Evolutionary conservation across 1,140 invertebrate genomes (phyloP).

Genomic region (Neelides sp.): DNA sequence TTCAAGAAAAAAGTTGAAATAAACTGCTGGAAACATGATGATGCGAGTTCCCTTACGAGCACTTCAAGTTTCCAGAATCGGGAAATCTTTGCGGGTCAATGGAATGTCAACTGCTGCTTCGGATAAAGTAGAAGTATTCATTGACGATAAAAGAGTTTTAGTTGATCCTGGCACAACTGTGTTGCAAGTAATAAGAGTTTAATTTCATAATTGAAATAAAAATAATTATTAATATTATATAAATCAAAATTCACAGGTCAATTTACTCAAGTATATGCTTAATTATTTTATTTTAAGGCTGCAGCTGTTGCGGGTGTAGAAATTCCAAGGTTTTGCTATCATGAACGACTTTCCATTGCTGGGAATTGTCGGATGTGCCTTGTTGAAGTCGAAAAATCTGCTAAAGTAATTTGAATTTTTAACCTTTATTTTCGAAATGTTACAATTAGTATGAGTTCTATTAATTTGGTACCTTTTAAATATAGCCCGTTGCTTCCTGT

Average conservation of each 20-base stretch:
- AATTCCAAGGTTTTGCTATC: conserved; percentile 98
- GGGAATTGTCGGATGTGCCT: conserved; percentile 99
- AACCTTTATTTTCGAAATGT: background rate
- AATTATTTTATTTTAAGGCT: conserved; percentile 49
- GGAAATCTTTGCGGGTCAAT: too few species aligned
- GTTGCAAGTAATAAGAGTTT: conserved; percentile 59
- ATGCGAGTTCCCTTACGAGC: too few species aligned
- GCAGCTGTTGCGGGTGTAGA: conserved; percentile 91
- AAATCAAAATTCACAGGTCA: background rate
- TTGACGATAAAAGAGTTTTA: conserved; percentile 88
- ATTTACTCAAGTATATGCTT: background rate
- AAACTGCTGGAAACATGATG: too few species aligned
- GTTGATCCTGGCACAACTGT: conserved; percentile 95
- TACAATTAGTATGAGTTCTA: conserved; percentile 9
- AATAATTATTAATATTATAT: background rate
- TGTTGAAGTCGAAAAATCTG: conserved; percentile 93
- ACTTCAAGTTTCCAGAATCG: too few species aligned
- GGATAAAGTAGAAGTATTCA: conserved; percentile 88
- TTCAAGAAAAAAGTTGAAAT: too few species aligned
- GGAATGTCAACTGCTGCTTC: conserved; percentile 38
- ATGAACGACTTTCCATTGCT: conserved; percentile 93
- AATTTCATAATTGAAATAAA: background rate
- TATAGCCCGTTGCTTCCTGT: conserved; percentile 95
- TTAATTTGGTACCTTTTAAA: conserved; percentile 35
- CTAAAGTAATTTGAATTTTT: conserved; percentile 47